Base-by-base conservation (phyloP, 2,888 invertebrate genomes). In the Ashinkailepas kermadecensis region DNA sequence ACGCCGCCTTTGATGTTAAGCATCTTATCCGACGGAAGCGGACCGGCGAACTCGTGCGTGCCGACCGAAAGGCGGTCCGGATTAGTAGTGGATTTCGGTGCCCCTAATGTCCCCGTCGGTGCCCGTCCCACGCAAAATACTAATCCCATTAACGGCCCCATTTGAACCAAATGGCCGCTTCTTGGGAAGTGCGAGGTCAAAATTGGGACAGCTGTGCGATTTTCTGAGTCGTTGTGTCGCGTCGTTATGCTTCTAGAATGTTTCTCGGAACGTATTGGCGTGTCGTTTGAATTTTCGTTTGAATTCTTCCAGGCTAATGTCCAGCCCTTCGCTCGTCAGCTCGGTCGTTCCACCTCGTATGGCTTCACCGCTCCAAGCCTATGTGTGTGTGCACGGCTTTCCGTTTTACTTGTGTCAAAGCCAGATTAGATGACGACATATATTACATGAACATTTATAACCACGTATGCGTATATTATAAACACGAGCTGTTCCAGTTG, bases 111-210 rank as follows among this genome's bases (percentile, higher is more conserved):
- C 70, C 70, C 39, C 23, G 25, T 39, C 25, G 15, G 13, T 15
- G 39, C 39, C 25, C 12, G 39, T 23, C 39, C 39, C 70, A 12
- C 70, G 39, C 70, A 39, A 10, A 70, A 15, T 15, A 15, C 4
- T 70, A 70, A 70, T 70, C 15, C 70, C 70, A 70, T 70, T 70
- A 70, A 12, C 39, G 70, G 70, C 70, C 23, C 70, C 70, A 70
- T 70, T 70, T 39, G 25, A 70, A 23, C 70, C 39, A 10, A 70
- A 70, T 70, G 15, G 39, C 6, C 39, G 39, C 39, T 7, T 11
- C 39, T 23, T 39, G 13, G 70, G 25, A 70, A 70, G 15, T 39
- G 70, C 4, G 2, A 39, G 39, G 39, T 39, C 39, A 39, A 39
- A 39, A 39, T 39, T 39, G 39, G 39, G 39, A 39, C 39, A 39